A percentile compares a stretch with the other conserved stretches of the same genome.
Conservation (phyloP, 2,888 invertebrate species). For the Salticus scenicus region DNA sequence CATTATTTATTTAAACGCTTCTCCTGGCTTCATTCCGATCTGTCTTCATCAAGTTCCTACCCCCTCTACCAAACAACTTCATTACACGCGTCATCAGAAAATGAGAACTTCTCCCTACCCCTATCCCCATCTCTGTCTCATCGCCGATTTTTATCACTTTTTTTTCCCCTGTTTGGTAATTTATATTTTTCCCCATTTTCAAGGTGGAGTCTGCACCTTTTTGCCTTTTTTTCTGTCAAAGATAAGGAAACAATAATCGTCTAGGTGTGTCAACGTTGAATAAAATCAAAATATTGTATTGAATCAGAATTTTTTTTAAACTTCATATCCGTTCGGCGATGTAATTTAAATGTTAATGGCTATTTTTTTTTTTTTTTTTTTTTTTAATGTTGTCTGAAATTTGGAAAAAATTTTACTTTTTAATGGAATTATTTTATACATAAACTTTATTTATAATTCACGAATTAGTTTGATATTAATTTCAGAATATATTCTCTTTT, state of each 20-base stretch:
- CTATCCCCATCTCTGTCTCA: neutral
- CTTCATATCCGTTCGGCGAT: too few species aligned
- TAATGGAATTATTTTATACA: too few species aligned
- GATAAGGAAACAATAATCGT: neutral
- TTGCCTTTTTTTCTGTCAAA: neutral
- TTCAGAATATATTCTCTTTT: too few species aligned
- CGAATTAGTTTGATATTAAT: too few species aligned
- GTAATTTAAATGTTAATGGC: too few species aligned
- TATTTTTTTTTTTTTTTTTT: too few species aligned
- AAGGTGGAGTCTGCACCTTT: neutral
- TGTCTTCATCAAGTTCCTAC: slow-evolving; percentile 40
- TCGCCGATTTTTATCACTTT: neutral
- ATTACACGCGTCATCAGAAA: slow-evolving; percentile 37
- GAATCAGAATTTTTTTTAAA: too few species aligned
- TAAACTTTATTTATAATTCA: too few species aligned
- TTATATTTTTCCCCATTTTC: neutral
- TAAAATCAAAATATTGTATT: neutral
- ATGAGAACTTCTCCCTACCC: neutral
- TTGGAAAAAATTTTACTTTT: too few species aligned
- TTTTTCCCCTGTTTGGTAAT: neutral
- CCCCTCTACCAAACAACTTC: slow-evolving; percentile 25
- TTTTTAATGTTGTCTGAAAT: too few species aligned
- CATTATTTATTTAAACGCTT: slow-evolving; percentile 53
- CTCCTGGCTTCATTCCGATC: slow-evolving; percentile 56
- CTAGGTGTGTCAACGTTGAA: neutral